Evolutionary conservation across 2,888 invertebrate genomes (phyloP).

Genomic region (Campaea margaritaria): DNA sequence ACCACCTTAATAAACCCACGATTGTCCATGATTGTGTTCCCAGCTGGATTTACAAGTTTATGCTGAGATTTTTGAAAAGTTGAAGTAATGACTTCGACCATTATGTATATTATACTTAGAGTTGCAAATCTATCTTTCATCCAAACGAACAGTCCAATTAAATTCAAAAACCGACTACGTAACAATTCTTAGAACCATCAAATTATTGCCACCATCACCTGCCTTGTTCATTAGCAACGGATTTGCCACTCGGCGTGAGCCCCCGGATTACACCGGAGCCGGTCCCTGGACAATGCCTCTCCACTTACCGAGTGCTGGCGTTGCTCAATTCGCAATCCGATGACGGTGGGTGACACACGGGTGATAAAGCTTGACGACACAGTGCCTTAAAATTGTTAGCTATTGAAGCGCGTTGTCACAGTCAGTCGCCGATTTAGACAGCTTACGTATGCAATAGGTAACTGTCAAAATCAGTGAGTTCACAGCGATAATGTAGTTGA

Average conservation of each 20-base stretch:
- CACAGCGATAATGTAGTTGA: too few relatives aligned
- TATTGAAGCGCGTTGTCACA: too few relatives aligned
- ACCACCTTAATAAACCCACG: too few relatives aligned
- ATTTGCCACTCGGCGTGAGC: slow-evolving; percentile 58
- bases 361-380: background rate
- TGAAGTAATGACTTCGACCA: too few relatives aligned
- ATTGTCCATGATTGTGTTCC: too few relatives aligned
- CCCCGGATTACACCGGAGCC: slow-evolving; percentile 74
- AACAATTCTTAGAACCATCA: background rate
- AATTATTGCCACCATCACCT: slow-evolving; percentile 30
- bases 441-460: too few relatives aligned
- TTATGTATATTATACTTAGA: too few relatives aligned
- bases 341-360: slow-evolving; percentile 44
- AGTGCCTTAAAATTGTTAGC: too few relatives aligned
- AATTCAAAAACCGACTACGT: background rate
- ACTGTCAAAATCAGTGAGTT: too few relatives aligned
- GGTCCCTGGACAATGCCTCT: slow-evolving; percentile 67
- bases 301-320: slow-evolving; percentile 59
- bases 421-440: too few relatives aligned
- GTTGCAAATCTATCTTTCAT: background rate
- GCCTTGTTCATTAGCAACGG: slow-evolving; percentile 75
- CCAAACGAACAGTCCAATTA: background rate
- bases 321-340: slow-evolving; percentile 66
- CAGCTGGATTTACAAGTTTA: too few relatives aligned
- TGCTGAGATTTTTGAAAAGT: too few relatives aligned